phyloP scores from a whole-genome alignment of 2,113 vertebrate genomes.

The Fregata magnificens region DNA sequence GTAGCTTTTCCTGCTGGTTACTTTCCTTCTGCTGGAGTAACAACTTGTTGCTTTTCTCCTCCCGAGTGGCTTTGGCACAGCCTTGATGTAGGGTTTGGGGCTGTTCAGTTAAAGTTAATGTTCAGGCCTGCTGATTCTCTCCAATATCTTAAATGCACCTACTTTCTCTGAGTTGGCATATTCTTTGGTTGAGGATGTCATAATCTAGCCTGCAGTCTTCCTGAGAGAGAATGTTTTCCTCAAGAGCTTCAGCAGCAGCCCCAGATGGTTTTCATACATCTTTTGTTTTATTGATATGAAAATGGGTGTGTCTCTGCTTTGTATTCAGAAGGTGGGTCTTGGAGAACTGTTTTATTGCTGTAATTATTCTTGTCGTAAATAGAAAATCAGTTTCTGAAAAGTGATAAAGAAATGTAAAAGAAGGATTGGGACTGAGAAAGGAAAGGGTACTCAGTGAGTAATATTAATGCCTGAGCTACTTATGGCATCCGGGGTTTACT shows the following conservation, averaged over 20 bases:
- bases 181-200: neutral
- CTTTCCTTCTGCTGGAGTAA: neutral
- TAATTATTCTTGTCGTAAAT: neutral
- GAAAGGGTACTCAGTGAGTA: neutral
- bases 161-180: neutral
- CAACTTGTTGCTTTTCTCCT: neutral
- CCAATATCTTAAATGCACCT: neutral
- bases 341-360: neutral
- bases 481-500: neutral
- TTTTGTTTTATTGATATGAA: neutral
- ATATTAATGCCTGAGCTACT: neutral
- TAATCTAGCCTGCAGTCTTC: neutral
- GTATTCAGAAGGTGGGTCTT: neutral
- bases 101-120: neutral
- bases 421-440: neutral
- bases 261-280: neutral
- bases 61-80: neutral
- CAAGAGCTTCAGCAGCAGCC: neutral
- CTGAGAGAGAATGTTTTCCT: neutral
- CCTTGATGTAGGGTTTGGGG: neutral
- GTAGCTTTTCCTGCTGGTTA: neutral
- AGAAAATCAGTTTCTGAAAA: neutral
- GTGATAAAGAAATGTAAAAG: neutral
- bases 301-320: neutral
- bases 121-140: neutral